These are phyloP conservation scores for Drosophila percnosoma DNA, from an alignment of 2,888 invertebrate species.

Conservation along the genomic window DNA sequence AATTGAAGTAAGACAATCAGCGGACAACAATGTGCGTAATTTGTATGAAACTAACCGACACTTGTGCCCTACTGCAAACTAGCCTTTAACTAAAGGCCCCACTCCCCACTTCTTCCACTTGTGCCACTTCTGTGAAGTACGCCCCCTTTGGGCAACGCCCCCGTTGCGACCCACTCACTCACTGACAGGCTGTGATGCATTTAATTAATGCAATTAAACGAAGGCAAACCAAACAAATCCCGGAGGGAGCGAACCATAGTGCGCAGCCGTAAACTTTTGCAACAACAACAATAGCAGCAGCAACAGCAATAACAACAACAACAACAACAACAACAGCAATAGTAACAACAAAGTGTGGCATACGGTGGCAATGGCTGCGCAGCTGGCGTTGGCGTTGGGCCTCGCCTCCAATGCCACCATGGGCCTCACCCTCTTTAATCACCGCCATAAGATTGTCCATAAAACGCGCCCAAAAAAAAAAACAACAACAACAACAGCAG, in stretches of 20 bases:
- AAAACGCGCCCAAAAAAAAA: slow-evolving; percentile 66
- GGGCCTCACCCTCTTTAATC: slow-evolving; percentile 72
- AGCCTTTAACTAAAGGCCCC: not conserved
- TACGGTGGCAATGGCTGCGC: slow-evolving; percentile 62
- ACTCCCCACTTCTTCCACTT: no score
- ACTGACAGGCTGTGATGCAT: slow-evolving; percentile 48
- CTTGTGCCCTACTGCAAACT: slow-evolving; percentile 8
- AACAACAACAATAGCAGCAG: slow-evolving; percentile 11
- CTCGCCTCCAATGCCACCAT: slow-evolving; percentile 55
- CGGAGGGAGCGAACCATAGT: slow-evolving; percentile 27
- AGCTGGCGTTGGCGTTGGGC: slow-evolving; percentile 59
- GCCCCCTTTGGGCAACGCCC: slow-evolving; percentile 13
- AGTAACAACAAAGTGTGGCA: slow-evolving; percentile 58
- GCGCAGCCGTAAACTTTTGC: slow-evolving; percentile 42
- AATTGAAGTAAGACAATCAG: not conserved
- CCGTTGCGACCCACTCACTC: slow-evolving; percentile 14
- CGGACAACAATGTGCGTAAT: slow-evolving; percentile 45
- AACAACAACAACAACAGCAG: slow-evolving; percentile 11
- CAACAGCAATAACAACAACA: not conserved
- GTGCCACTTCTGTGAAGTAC: not conserved
- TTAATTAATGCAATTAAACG: slow-evolving; percentile 75
- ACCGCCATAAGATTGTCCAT: slow-evolving; percentile 78
- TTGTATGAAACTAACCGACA: slow-evolving; percentile 30
- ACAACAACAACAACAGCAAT: slow-evolving; percentile 1
- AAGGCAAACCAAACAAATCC: slow-evolving; percentile 65